Conservation (phyloP, 2,113 vertebrate genomes). For the Megaleporinus macrocephalus region DNA sequence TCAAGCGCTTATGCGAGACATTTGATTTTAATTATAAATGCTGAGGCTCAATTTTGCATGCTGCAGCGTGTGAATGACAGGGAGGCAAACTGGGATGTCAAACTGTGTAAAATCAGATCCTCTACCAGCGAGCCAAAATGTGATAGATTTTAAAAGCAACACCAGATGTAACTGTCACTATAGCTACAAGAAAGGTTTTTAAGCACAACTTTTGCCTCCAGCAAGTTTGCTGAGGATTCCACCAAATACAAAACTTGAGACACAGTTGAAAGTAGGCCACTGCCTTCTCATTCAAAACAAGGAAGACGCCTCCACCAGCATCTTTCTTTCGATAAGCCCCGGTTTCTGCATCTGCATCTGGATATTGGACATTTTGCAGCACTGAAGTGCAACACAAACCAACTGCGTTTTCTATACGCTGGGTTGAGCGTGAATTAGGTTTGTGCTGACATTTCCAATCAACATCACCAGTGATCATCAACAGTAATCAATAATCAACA, state of each 20-base stretch:
- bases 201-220: conserved; percentile 23
- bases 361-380: not conserved
- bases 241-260: conserved; percentile 19
- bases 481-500: too few relatives aligned
- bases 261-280: conserved; percentile 57
- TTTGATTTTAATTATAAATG: conserved; percentile 51
- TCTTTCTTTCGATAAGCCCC: not conserved
- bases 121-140: conserved; percentile 26
- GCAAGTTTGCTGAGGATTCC: conserved; percentile 32
- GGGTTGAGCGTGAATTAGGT: too few relatives aligned
- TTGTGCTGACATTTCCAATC: not conserved
- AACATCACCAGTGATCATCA: too few relatives aligned
- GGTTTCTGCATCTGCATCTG: not conserved
- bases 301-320: not conserved
- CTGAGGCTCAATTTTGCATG: conserved; percentile 23
- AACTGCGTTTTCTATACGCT: not conserved
- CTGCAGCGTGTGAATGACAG: conserved; percentile 37
- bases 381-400: not conserved
- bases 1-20: conserved; percentile 26
- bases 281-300: conserved; percentile 52
- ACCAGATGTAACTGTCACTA: conserved; percentile 46
- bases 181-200: conserved; percentile 34
- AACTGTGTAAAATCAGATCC: conserved; percentile 49
- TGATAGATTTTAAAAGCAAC: conserved; percentile 33
- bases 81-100: conserved; percentile 44